Base-by-base conservation (phyloP, 2,888 invertebrate genomes). In the Diarsia brunnea region DNA sequence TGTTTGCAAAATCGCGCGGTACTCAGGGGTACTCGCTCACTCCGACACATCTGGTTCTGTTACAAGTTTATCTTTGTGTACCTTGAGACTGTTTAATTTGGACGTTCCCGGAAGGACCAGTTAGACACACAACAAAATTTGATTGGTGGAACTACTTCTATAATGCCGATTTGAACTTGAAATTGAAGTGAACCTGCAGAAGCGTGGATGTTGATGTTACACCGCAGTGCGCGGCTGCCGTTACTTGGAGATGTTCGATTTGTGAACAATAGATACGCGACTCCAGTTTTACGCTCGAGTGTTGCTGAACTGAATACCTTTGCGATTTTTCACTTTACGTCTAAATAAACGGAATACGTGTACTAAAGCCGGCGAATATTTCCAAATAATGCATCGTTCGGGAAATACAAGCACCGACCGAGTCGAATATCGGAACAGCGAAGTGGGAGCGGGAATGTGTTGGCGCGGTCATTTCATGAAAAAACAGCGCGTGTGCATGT, bases 271-370 rank as follows among this genome's bases (percentile, higher is more conserved):
- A 82, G 81, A 71, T 79, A 84, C 81, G 80, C 69, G 47, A 78
- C 82, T 83, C 73, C 77, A 75, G 81, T 84, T 87, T 88, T 80
- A 86, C 87, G 86, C 84, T 88, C 83, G 67, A 84, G 69, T 84
- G 80, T 79, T 73, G 67, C 43, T 73, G 69, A 82, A 81, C 75
- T 76, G 81, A 84, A 82, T 75, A 78, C 75, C 78, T 86, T 82
- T 79, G 82, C 74, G 69, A 88, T 88, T 84, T 77, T 78, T 71
- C 77, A 79, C 75, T 86, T 81, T 66, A 82, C 73, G 78, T 81
- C 69, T 79, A 84, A 84, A 87, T 87, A 88, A 88, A 88, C 83
- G 60, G 58, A 63, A 63, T 58, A 69, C 63, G 83, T 81, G 74
- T 80, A 78, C 74, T 19, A 53, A 73, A 71, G 53, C 60, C 51